Evolutionary conservation across 2,888 invertebrate species (phyloP).

Genomic region (Chesias legatella): DNA sequence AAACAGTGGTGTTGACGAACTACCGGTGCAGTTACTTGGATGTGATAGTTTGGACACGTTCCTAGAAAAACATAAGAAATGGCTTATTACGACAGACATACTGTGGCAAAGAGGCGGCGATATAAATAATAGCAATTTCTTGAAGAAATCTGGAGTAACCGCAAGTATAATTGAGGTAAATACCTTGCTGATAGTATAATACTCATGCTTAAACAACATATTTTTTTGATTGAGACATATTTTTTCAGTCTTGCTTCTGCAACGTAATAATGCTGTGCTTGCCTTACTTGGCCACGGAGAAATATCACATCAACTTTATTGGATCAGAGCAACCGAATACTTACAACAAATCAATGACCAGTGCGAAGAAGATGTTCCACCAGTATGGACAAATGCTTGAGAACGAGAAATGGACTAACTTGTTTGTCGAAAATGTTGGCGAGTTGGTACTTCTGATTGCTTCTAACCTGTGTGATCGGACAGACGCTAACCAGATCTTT

Average conservation of each 20-base stretch:
- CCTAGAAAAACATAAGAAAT: constrained; percentile 63
- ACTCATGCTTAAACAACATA: background rate
- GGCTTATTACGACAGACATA: constrained; percentile 67
- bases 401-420: constrained; percentile 55
- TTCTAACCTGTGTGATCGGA: constrained; percentile 55
- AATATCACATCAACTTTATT: constrained; percentile 47
- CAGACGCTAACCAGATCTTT: constrained; percentile 47
- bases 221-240: constrained; percentile 7
- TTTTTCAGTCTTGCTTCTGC: constrained; percentile 61
- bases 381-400: constrained; percentile 50
- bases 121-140: constrained; percentile 43
- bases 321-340: constrained; percentile 28
- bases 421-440: constrained; percentile 65
- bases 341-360: constrained; percentile 34
- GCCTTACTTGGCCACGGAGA: constrained; percentile 60
- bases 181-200: background rate
- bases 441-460: constrained; percentile 53
- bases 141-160: constrained; percentile 37
- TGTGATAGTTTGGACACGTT: constrained; percentile 54
- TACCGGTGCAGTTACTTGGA: constrained; percentile 66
- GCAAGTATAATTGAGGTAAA: constrained; percentile 34
- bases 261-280: constrained; percentile 58
- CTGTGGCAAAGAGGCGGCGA: constrained; percentile 58
- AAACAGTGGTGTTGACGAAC: constrained; percentile 51
- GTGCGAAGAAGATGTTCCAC: constrained; percentile 53